Evolutionary conservation across 2,797 vertebrate genomes (phyloP).

Genomic region (Lepus oiostolus): DNA sequence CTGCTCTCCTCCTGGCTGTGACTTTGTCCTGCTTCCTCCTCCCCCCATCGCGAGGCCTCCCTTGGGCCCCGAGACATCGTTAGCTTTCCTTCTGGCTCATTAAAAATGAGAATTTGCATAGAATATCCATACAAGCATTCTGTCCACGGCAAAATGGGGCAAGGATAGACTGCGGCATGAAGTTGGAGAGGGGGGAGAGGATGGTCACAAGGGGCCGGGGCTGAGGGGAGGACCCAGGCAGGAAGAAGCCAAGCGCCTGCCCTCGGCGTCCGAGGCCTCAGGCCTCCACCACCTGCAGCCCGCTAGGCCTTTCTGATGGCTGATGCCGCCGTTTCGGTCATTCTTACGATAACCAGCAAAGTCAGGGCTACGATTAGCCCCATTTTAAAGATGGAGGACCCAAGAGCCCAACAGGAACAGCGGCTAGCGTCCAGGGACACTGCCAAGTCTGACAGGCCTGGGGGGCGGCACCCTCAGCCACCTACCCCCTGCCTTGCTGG

Average conservation of each 20-base stretch:
- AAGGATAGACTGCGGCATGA: no score
- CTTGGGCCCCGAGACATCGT: slow-evolving; percentile 32
- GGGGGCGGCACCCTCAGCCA: neutral
- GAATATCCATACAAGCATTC: slow-evolving; percentile 64
- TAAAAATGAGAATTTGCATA: slow-evolving; percentile 77
- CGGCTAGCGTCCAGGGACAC: neutral
- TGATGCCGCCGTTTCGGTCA: neutral
- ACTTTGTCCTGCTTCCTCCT: slow-evolving; percentile 15
- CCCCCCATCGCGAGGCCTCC: slow-evolving; percentile 33
- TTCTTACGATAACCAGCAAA: neutral
- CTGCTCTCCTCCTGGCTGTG: neutral
- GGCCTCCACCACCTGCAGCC: neutral
- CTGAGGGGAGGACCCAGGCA: neutral
- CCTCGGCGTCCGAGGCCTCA: neutral
- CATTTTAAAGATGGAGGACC: neutral
- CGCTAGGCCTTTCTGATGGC: neutral
- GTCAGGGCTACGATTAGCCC: neutral
- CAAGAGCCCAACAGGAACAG: neutral
- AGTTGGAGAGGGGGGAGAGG: neutral
- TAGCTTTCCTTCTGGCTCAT: slow-evolving; percentile 77
- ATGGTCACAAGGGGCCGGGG: rapidly evolving
- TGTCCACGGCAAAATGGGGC: slow-evolving; percentile 41
- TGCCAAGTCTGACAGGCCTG: rapidly evolving
- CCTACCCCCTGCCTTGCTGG: neutral
- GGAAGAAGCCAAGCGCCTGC: neutral